Percentiles rank a stretch among this genome's conserved stretches.
These are phyloP conservation scores for Polydrusus cervinus DNA, from an alignment of 2,888 invertebrate species.

Conservation along the genomic window DNA sequence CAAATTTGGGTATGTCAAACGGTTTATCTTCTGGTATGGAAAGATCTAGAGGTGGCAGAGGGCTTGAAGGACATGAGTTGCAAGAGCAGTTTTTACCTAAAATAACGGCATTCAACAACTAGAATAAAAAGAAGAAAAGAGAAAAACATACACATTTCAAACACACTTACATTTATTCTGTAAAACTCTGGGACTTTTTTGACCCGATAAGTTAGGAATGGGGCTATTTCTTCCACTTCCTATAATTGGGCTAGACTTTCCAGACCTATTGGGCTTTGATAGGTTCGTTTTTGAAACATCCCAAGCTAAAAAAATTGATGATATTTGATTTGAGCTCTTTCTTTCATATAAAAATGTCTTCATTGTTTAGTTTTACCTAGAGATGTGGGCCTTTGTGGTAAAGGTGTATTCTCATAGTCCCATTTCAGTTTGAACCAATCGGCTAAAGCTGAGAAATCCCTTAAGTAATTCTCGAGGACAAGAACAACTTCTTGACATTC, in stretches of 20 bases:
- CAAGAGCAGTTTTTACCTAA: slow-evolving; percentile 54
- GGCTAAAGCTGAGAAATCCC: slow-evolving; percentile 94
- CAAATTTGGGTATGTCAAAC: slow-evolving; percentile 42
- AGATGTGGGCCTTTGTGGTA: slow-evolving; percentile 89
- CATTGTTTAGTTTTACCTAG: slow-evolving; percentile 25
- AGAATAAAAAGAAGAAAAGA: background rate
- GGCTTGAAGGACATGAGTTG: slow-evolving; percentile 69
- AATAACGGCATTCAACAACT: background rate
- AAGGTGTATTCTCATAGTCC: slow-evolving; percentile 93
- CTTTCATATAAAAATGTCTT: too few relatives aligned
- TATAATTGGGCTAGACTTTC: slow-evolving; percentile 71
- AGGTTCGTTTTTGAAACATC: slow-evolving; percentile 91
- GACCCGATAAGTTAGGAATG: slow-evolving; percentile 72
- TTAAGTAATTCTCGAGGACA: slow-evolving; percentile 93
- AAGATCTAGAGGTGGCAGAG: slow-evolving; percentile 70
- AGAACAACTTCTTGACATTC: slow-evolving; percentile 97
- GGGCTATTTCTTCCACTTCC: slow-evolving; percentile 77
- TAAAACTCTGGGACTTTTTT: slow-evolving; percentile 77
- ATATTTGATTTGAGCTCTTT: too few relatives aligned
- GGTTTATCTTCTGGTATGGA: slow-evolving; percentile 67
- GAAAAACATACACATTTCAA: too few relatives aligned
- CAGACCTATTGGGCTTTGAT: slow-evolving; percentile 67
- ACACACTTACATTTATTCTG: slow-evolving; percentile 59
- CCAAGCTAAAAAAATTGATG: slow-evolving; percentile 81
- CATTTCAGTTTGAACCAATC: slow-evolving; percentile 95